Evolutionary conservation across 1,140 invertebrate species (phyloP).

Genomic region (Drosophila kepulauana): DNA sequence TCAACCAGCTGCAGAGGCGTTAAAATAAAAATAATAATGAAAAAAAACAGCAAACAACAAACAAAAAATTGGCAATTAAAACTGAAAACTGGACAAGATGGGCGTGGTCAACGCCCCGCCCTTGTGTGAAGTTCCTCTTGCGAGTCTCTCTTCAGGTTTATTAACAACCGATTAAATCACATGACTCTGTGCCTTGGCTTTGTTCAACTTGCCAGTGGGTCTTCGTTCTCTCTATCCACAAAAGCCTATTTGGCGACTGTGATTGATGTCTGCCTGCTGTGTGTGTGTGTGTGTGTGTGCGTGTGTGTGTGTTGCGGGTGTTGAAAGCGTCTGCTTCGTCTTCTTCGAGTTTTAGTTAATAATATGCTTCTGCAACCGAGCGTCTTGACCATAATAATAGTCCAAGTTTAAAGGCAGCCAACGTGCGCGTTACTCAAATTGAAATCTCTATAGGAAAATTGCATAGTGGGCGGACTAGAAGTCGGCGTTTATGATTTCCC

Average conservation of each 20-base stretch:
- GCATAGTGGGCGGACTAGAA: constrained; percentile 51
- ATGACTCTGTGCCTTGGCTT: constrained; percentile 66
- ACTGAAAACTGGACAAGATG: constrained; percentile 17
- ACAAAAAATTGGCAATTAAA: constrained; percentile 54
- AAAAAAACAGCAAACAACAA: constrained; percentile 14
- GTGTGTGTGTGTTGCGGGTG: constrained; percentile 64
- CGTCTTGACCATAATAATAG: constrained; percentile 57
- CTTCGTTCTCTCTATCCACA: background rate
- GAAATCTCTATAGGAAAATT: constrained; percentile 60
- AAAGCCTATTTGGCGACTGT: constrained; percentile 69
- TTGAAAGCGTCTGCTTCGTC: constrained; percentile 57
- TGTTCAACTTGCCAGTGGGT: constrained; percentile 33
- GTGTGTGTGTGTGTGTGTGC: constrained; percentile 60
- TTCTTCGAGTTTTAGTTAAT: constrained; percentile 52
- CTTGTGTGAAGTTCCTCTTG: background rate
- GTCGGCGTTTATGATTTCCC: constrained; percentile 14
- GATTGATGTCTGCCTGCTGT: constrained; percentile 66
- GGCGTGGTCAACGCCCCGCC: constrained; percentile 26
- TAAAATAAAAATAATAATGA: background rate
- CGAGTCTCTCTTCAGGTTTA: constrained; percentile 30
- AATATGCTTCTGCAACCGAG: constrained; percentile 44
- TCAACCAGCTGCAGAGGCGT: constrained; percentile 12
- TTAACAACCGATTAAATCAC: constrained; percentile 78
- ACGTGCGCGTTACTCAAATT: constrained; percentile 50
- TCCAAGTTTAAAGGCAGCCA: constrained; percentile 52